A percentile compares a stretch with the other conserved stretches of the same genome.
Evolutionary conservation across 2,888 invertebrate species (phyloP).

Genomic region (Drosophila hamatofila): DNA sequence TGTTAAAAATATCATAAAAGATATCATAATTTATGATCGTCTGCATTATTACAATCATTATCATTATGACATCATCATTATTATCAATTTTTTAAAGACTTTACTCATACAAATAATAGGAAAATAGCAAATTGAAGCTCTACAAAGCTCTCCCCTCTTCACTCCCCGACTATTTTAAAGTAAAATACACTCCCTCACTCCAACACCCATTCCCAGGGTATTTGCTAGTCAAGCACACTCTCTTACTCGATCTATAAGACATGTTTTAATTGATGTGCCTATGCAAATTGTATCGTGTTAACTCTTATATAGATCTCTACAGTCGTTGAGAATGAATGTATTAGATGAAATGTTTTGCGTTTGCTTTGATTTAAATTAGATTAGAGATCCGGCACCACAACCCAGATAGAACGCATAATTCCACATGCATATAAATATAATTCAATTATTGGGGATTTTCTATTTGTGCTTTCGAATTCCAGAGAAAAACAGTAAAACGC

Average conservation of each 20-base stretch:
- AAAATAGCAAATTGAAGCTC: neutral
- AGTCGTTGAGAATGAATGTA: slow-evolving; percentile 25
- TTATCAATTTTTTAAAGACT: neutral
- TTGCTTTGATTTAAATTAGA: slow-evolving; percentile 30
- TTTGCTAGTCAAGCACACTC: neutral
- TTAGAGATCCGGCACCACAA: neutral
- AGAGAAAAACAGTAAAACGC: slow-evolving; percentile 40
- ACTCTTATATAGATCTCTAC: slow-evolving; percentile 33
- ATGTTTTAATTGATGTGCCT: slow-evolving; percentile 39
- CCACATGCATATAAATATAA: slow-evolving; percentile 25
- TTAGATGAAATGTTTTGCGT: slow-evolving; percentile 21
- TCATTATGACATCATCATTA: neutral
- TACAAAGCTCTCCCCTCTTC: neutral
- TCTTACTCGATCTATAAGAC: neutral
- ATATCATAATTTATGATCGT: too few species aligned
- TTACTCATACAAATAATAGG: neutral
- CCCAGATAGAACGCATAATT: slow-evolving; percentile 8
- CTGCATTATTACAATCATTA: too few species aligned
- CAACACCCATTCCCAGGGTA: slow-evolving; percentile 11
- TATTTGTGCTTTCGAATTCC: slow-evolving; percentile 42
- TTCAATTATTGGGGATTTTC: slow-evolving; percentile 38
- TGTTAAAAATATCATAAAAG: neutral
- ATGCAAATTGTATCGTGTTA: slow-evolving; percentile 60
- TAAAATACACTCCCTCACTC: neutral
- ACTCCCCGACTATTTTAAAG: neutral